Evolutionary conservation across 2,888 invertebrate species (phyloP).

Genomic region (Caenorhabditis sulstoni): DNA sequence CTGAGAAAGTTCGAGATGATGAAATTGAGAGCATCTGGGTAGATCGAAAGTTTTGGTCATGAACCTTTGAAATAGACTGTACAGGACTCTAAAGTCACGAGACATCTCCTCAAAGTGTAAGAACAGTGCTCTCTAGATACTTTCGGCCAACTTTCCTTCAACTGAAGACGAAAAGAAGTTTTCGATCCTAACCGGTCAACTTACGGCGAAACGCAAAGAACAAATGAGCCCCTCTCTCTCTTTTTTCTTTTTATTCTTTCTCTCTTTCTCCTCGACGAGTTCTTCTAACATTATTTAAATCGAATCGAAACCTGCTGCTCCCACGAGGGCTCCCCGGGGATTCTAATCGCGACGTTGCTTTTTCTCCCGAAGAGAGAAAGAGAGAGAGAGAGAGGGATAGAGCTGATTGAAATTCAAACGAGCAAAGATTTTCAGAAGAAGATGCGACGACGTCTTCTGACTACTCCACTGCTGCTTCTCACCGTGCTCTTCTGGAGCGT

Average conservation of each 20-base stretch:
- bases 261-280: neutral
- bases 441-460: conserved; percentile 33
- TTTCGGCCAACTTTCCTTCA: too few relatives aligned
- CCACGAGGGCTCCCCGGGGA: conserved; percentile 3
- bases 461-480: too few relatives aligned
- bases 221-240: neutral
- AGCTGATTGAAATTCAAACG: conserved; percentile 17
- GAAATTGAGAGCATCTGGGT: too few relatives aligned
- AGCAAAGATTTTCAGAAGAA: conserved; percentile 23
- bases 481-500: conserved; percentile 2
- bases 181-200: neutral
- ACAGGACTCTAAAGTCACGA: too few relatives aligned
- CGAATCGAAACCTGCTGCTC: conserved; percentile 3
- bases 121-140: too few relatives aligned
- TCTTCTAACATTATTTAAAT: conserved; percentile 16
- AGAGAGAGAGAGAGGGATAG: neutral
- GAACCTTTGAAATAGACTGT: too few relatives aligned
- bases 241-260: neutral
- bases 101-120: too few relatives aligned
- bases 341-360: conserved; percentile 2
- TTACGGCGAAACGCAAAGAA: neutral
- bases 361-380: too few relatives aligned
- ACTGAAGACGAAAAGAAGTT: too few relatives aligned
- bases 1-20: too few relatives aligned
- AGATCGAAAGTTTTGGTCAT: too few relatives aligned